Conservation (phyloP, 2,888 invertebrate species). For the Portevinia maculata region DNA sequence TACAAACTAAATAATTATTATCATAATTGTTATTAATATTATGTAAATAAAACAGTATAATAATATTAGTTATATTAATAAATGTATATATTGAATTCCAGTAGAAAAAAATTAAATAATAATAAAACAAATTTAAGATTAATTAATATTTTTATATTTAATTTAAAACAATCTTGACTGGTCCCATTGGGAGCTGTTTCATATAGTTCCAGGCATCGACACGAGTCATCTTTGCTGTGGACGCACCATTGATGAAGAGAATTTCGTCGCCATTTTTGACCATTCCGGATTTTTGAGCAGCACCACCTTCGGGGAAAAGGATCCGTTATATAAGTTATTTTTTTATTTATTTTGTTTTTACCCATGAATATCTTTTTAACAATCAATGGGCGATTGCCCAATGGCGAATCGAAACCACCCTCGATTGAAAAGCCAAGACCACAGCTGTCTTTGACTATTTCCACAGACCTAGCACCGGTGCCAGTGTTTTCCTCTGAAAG, state of each 20-base stretch:
- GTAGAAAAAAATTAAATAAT: conserved; percentile 23
- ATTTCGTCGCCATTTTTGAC: conserved; percentile 94
- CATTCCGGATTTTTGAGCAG: conserved; percentile 93
- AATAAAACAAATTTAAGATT: conserved; percentile 38
- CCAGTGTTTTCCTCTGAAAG: conserved; percentile 78
- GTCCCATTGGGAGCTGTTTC: conserved; percentile 94
- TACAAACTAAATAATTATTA: conserved; percentile 62
- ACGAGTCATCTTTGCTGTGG: conserved; percentile 92
- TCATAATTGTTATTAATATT: conserved; percentile 22
- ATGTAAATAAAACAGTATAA: conserved; percentile 20
- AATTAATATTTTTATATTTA: conserved; percentile 48
- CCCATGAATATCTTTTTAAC: conserved; percentile 98
- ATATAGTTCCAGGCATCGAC: conserved; percentile 97
- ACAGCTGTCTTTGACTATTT: conserved; percentile 88
- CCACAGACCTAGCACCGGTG: conserved; percentile 78
- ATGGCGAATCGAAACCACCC: conserved; percentile 95
- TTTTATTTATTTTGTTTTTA: conserved; percentile 81
- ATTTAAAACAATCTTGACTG: conserved; percentile 84
- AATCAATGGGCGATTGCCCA: conserved; percentile 93
- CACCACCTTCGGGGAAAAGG: conserved; percentile 88
- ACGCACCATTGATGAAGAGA: conserved; percentile 90
- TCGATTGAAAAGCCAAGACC: conserved; percentile 97
- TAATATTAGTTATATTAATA: conserved; percentile 44
- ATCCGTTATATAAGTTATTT: conserved; percentile 19
- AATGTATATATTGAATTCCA: conserved; percentile 16